phyloP scores from a whole-genome alignment of 2,113 vertebrate species.

The Cranoglanis bouderius region DNA sequence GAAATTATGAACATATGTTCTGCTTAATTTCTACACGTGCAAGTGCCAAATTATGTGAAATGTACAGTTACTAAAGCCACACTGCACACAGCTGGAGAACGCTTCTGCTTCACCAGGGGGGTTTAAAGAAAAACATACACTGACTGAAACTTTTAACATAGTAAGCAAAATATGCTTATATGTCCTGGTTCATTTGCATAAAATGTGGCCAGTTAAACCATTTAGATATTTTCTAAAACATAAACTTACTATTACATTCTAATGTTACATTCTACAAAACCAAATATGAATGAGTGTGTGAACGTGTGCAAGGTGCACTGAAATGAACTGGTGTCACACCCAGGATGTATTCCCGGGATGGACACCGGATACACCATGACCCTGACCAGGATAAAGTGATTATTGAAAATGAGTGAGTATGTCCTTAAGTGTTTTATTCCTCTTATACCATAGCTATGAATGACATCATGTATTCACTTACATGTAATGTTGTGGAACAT shows the following conservation, averaged over 20 bases:
- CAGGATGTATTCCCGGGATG: neutral
- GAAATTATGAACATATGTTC: neutral
- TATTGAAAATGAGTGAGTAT: neutral
- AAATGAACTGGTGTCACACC: neutral
- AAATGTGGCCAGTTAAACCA: neutral
- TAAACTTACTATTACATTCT: neutral
- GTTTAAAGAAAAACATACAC: neutral
- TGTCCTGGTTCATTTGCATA: neutral
- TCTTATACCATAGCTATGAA: neutral
- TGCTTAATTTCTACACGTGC: neutral
- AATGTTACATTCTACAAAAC: neutral
- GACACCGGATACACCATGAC: neutral
- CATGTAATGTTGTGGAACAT: neutral
- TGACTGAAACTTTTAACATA: neutral
- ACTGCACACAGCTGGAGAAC: neutral
- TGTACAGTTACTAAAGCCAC: neutral
- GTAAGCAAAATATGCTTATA: neutral
- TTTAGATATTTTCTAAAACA: neutral
- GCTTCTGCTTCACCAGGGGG: neutral
- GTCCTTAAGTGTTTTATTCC: neutral
- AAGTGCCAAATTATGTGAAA: neutral
- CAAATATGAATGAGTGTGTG: neutral
- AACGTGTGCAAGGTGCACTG: neutral
- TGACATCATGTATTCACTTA: neutral
- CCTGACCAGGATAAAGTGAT: neutral